Conservation (phyloP, 2,888 invertebrate genomes). For the Chelonus formosanus region DNA sequence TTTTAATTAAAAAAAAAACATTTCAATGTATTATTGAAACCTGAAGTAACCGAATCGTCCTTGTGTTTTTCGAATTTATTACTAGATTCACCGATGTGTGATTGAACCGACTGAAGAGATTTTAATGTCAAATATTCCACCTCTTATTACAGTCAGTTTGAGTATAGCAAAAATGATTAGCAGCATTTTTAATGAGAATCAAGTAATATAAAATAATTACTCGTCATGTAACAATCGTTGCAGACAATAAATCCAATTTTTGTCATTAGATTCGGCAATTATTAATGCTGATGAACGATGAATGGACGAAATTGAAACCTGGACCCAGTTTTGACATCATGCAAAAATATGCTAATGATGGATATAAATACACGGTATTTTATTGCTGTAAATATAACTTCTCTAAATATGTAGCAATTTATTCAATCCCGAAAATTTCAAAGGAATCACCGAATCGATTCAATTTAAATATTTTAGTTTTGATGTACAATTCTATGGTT, state of each 20-base stretch:
- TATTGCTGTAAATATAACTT: neutral
- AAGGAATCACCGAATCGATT: too few relatives aligned
- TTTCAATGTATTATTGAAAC: too few relatives aligned
- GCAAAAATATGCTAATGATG: neutral
- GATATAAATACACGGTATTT: neutral
- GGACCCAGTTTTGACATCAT: neutral
- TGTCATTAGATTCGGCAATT: neutral
- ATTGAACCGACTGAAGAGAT: constrained; percentile 1
- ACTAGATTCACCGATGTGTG: neutral
- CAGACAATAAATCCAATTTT: too few relatives aligned
- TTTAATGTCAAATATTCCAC: constrained; percentile 5
- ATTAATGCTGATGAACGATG: neutral
- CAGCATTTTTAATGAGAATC: neutral
- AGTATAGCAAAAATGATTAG: neutral
- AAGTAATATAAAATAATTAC: neutral
- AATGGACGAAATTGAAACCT: neutral
- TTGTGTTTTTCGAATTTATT: neutral
- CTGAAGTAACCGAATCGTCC: neutral
- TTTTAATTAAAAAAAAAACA: neutral
- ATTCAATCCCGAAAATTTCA: too few relatives aligned
- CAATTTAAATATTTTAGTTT: neutral
- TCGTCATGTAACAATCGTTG: too few relatives aligned
- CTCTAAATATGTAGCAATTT: neutral
- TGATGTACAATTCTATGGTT: neutral
- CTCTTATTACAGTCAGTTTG: neutral